phyloP scores from a whole-genome alignment of 2,113 vertebrate species.

The Monopterus albus region DNA sequence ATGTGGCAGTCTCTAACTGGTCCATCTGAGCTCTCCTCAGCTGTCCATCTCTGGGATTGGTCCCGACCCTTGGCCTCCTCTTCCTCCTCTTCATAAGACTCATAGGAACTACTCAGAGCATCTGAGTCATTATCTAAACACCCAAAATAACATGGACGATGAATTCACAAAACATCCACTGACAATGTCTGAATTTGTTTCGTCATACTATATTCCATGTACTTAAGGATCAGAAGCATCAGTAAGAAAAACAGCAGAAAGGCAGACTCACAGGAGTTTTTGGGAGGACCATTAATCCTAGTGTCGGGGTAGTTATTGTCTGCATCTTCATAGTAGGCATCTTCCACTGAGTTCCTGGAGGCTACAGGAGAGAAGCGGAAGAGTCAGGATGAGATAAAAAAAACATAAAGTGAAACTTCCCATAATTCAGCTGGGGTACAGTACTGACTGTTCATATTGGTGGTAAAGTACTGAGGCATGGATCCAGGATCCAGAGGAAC shows the following conservation, averaged over 20 bases:
- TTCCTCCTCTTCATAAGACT: slow-evolving; percentile 97
- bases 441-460: slow-evolving; percentile 90
- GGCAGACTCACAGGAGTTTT: slow-evolving; percentile 89
- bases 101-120: slow-evolving; percentile 96
- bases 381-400: background rate
- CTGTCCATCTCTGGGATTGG: slow-evolving; percentile 88
- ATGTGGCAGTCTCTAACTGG: slow-evolving; percentile 92
- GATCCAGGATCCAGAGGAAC: slow-evolving; percentile 93
- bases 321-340: slow-evolving; percentile 96
- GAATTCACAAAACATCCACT: slow-evolving; percentile 10
- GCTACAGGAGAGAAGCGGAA: slow-evolving; percentile 74
- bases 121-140: slow-evolving; percentile 95
- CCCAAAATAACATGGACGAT: slow-evolving; percentile 1
- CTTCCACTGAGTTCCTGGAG: slow-evolving; percentile 91
- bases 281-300: slow-evolving; percentile 89
- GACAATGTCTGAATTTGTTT: background rate
- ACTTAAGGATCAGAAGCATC: background rate
- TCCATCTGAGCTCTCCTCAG: slow-evolving; percentile 88
- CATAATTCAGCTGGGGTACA: background rate
- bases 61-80: slow-evolving; percentile 90
- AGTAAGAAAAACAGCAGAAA: no score
- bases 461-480: slow-evolving; percentile 91
- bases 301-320: slow-evolving; percentile 95
- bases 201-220: background rate
- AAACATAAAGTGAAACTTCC: background rate